A percentile compares a stretch with the other conserved stretches of the same genome.
Conservation (phyloP, 2,888 invertebrate genomes). For the Aromia moschata region DNA sequence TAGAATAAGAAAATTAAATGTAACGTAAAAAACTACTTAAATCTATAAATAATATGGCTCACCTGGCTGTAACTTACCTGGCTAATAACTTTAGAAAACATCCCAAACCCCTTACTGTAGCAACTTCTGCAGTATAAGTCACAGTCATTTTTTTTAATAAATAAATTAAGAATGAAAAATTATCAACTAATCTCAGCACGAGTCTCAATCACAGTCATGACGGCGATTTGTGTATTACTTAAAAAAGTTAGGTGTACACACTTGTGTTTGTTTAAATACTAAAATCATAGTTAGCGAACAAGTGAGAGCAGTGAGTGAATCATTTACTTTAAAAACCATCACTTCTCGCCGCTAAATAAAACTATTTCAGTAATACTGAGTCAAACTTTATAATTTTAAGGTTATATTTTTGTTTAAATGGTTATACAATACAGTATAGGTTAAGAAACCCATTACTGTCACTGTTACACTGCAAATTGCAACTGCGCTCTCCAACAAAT, state of each 20-base stretch:
- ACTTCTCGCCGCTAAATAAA: too few species aligned
- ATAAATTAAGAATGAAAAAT: too few species aligned
- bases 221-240: background rate
- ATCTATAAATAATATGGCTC: too few species aligned
- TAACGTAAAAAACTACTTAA: too few species aligned
- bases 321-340: slow-evolving; percentile 9
- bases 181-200: too few species aligned
- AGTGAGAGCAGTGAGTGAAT: slow-evolving; percentile 1
- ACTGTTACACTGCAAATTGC: background rate
- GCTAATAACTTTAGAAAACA: slow-evolving; percentile 85
- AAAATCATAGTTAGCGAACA: slow-evolving; percentile 1
- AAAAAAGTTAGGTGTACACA: too few species aligned
- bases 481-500: too few species aligned
- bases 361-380: too few species aligned
- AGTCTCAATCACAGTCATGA: background rate
- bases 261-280: background rate
- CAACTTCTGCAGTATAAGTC: slow-evolving; percentile 53
- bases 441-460: background rate
- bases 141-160: slow-evolving; percentile 49
- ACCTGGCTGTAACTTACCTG: too few species aligned
- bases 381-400: background rate
- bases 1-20: background rate
- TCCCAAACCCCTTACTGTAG: slow-evolving; percentile 73
- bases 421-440: background rate
- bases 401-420: slow-evolving; percentile 10